Conservation (phyloP, 2,888 invertebrate genomes). For the Caprella mutica region DNA sequence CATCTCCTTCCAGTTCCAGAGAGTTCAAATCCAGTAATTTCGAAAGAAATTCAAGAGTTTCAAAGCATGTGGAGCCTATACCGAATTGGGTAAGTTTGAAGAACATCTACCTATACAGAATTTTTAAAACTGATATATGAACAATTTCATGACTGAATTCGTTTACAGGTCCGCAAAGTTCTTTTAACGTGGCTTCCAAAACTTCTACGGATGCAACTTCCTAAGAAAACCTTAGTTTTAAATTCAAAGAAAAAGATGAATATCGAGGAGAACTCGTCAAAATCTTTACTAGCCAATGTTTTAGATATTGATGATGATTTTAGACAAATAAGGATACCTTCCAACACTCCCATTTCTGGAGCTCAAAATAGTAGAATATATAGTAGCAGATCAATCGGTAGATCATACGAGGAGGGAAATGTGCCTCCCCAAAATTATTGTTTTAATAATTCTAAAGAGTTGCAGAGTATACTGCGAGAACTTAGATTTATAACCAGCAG, state of each 20-base stretch:
- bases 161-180: slow-evolving; percentile 65
- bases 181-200: slow-evolving; percentile 97
- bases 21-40: not conserved
- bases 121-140: not conserved
- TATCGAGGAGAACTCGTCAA: slow-evolving; percentile 81
- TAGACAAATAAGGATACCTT: slow-evolving; percentile 35
- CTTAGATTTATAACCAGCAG: slow-evolving; percentile 78
- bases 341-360: slow-evolving; percentile 36
- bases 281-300: slow-evolving; percentile 89
- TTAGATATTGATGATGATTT: slow-evolving; percentile 96
- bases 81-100: slow-evolving; percentile 11
- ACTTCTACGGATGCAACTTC: slow-evolving; percentile 84
- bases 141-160: slow-evolving; percentile 3
- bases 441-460: slow-evolving; percentile 53
- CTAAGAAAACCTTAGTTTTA: slow-evolving; percentile 52
- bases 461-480: slow-evolving; percentile 89
- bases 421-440: slow-evolving; percentile 33
- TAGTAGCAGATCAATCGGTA: slow-evolving; percentile 36
- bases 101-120: not conserved
- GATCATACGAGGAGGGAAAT: slow-evolving; percentile 33
- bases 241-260: slow-evolving; percentile 73
- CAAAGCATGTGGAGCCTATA: slow-evolving; percentile 11
- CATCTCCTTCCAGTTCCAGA: not conserved
- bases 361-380: too few relatives aligned
- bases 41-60: not conserved